phyloP scores from a whole-genome alignment of 2,888 invertebrate genomes.

The Sericinus montela region DNA sequence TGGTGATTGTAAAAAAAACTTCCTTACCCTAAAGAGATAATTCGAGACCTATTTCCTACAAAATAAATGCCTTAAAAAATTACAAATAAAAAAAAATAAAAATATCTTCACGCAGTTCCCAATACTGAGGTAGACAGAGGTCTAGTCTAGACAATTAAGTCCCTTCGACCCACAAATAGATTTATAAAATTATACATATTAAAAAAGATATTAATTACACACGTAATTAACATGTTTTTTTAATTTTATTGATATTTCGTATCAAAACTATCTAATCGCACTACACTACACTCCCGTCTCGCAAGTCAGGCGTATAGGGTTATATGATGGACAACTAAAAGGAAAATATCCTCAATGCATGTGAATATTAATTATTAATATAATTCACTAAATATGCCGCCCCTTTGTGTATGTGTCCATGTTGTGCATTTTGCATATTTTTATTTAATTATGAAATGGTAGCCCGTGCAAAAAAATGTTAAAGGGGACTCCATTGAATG shows the following conservation, averaged over 20 bases:
- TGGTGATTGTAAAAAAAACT: no score
- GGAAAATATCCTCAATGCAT: conserved; percentile 57
- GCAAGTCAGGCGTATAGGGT: conserved; percentile 25
- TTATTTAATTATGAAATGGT: conserved; percentile 35
- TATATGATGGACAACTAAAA: conserved; percentile 67
- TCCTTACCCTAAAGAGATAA: no score
- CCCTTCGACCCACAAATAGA: no score
- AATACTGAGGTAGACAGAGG: no score
- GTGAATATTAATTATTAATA: conserved; percentile 70
- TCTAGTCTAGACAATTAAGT: no score
- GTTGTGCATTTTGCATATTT: conserved; percentile 33
- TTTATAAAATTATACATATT: no score
- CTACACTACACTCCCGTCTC: conserved; percentile 25
- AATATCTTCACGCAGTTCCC: no score
- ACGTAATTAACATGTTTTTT: no score
- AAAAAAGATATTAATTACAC: no score
- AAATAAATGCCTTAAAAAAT: no score
- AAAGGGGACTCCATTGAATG: conserved; percentile 17
- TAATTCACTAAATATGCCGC: conserved; percentile 41
- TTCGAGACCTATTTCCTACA: no score
- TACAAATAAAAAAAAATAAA: no score
- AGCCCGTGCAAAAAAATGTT: conserved; percentile 19
- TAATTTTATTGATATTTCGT: conserved; percentile 11
- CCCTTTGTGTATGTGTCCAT: conserved; percentile 24
- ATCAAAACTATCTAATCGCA: conserved; percentile 32